phyloP scores from a whole-genome alignment of 2,888 invertebrate species.

The Apamea sordens region DNA sequence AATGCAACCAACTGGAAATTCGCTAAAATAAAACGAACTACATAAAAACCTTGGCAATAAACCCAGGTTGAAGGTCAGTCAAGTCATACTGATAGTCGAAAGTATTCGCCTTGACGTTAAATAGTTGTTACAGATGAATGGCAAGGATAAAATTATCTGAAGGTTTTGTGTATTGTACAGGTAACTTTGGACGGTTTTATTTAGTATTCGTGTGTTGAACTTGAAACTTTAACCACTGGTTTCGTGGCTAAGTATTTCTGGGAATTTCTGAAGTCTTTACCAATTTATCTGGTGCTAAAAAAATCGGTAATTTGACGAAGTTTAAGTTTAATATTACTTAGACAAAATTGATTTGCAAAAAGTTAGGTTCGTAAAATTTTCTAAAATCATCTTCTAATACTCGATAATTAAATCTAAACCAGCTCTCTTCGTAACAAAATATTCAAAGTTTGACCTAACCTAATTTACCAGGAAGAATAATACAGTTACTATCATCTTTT shows the following conservation, averaged over 20 bases:
- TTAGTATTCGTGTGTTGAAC: not conserved
- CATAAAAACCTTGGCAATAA: slow-evolving; percentile 30
- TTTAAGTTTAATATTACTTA: not conserved
- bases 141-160: slow-evolving; percentile 32
- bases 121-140: slow-evolving; percentile 32
- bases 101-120: slow-evolving; percentile 52
- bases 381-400: not conserved
- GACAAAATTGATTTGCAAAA: not conserved
- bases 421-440: not conserved
- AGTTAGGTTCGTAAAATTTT: not conserved
- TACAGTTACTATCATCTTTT: slow-evolving; percentile 10
- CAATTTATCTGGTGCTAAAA: not conserved
- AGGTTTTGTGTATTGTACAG: slow-evolving; percentile 16
- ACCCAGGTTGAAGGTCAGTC: slow-evolving; percentile 49
- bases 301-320: not conserved
- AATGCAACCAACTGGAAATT: not conserved
- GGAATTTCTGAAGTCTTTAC: not conserved
- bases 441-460: not conserved
- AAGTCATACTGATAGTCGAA: slow-evolving; percentile 47
- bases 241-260: not conserved
- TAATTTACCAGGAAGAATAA: not conserved
- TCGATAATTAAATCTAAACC: too few species aligned
- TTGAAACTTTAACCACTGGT: not conserved
- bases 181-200: not conserved
- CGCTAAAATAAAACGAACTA: slow-evolving; percentile 3